Evolutionary conservation across 2,113 vertebrate species (phyloP), one percentile per base, ranked within the genome.

Genomic region (Poeciliopsis turrubarensis): DNA sequence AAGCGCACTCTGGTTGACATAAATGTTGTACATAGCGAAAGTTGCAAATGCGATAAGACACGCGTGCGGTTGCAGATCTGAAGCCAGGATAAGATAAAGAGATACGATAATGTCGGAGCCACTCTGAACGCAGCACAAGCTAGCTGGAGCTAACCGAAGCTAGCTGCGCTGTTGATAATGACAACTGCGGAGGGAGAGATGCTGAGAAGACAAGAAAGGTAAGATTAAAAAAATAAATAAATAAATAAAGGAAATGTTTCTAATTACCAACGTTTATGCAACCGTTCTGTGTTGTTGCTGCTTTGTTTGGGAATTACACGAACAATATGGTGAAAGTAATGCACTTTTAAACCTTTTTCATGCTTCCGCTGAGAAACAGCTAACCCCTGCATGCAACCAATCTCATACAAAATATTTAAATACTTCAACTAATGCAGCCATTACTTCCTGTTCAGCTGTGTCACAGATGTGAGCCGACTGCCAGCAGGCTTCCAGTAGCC

Each of bases 111-210:
- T 17, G 63, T 72, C 41, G 26, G 26, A 17, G 13, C 41, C 9
- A n/a, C 51, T 25, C 29, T 57, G 19, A 22, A 19, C 8, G 25
- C 60, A 57, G 31, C 31, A 54, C 39, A 8, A 64, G 89, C 87
- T 87, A 86, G 75, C 79, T 27, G 47, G 67, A 68, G 91, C 83
- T 91, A 91, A 80, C 65, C 47, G 57, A 14, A 14, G 80, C 37
- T 83, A 87, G 81, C 63, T 64, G 57, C 62, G 70, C 32, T 26
- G 4, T 31, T 60, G 44, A 65, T 31, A 8, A 65, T 64, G 68
- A 65, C 51, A 31, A 30, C 72, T 41, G 2, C 32, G 39, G 66
- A 51, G 0, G 71, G 63, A 68, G 31, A 51, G 68, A 84, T 81
- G 83, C 66, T 65, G 11, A n/a, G 32, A 32, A 63, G 32, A 65